Percentiles rank a stretch among this genome's conserved stretches.
Conservation (phyloP, 1,140 invertebrate genomes). For the Drosophila bipectinata region DNA sequence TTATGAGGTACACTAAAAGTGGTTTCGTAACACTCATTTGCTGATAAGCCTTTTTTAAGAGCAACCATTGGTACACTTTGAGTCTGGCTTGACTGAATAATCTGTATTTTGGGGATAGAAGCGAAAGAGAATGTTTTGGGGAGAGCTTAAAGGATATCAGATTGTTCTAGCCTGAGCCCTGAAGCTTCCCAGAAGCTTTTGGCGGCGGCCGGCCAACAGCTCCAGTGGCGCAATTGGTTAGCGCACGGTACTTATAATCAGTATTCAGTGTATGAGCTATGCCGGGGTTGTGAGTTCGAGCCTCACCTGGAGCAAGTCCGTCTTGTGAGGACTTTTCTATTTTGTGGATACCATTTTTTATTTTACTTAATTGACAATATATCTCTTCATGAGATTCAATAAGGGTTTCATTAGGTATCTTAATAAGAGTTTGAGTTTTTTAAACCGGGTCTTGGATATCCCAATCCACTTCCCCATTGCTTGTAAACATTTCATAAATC, state of each 20-base stretch:
- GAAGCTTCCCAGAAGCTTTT: slow-evolving; percentile 87
- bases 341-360: slow-evolving; percentile 3
- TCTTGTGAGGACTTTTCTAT: slow-evolving; percentile 58
- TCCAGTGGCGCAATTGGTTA: slow-evolving; percentile 99
- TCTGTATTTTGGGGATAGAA: neutral
- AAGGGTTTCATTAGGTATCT: no score
- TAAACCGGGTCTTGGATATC: neutral
- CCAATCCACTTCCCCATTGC: slow-evolving; percentile 26
- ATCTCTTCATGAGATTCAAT: neutral
- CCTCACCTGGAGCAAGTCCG: slow-evolving; percentile 92
- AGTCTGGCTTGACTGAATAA: neutral
- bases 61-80: neutral
- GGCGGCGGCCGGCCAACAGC: slow-evolving; percentile 98
- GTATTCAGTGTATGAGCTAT: slow-evolving; percentile 91
- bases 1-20: neutral
- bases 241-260: slow-evolving; percentile 98
- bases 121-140: neutral
- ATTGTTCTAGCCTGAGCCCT: slow-evolving; percentile 11
- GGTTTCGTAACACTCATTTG: neutral
- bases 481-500: slow-evolving; percentile 70
- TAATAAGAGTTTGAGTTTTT: no score
- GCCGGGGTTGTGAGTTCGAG: slow-evolving; percentile 94
- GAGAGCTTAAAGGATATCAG: slow-evolving; percentile 32
- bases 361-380: neutral
- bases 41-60: neutral